Conservation (phyloP, 2,113 vertebrate species). For the Rhineura floridana region DNA sequence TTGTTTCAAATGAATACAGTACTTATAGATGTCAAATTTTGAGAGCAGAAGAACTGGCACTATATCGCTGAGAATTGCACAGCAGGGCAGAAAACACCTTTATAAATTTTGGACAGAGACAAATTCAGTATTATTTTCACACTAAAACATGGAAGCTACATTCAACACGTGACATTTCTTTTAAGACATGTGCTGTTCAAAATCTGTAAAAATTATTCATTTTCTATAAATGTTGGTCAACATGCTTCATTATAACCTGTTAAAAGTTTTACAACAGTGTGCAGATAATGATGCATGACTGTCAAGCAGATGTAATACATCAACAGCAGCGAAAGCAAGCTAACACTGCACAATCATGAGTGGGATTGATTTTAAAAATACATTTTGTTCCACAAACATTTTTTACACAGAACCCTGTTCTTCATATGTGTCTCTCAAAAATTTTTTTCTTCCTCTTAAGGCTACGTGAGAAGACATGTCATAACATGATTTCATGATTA, state of each 20-base stretch:
- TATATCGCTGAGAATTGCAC: conserved; percentile 79
- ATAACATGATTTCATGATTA: conserved; percentile 61
- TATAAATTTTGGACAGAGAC: conserved; percentile 71
- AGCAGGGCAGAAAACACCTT: conserved; percentile 69
- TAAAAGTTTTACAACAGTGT: conserved; percentile 60
- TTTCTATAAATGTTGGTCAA: conserved; percentile 76
- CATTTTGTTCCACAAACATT: conserved; percentile 62
- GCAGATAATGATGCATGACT: conserved; percentile 62
- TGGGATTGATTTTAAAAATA: conserved; percentile 60
- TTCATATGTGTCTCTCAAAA: conserved; percentile 48
- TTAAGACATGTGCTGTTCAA: conserved; percentile 69
- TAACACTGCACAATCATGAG: conserved; percentile 79
- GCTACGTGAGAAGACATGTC: conserved; percentile 56
- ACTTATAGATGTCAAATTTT: conserved; percentile 75
- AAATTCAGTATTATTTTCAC: conserved; percentile 57
- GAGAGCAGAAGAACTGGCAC: conserved; percentile 84
- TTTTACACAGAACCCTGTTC: conserved; percentile 53
- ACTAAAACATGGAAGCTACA: conserved; percentile 69
- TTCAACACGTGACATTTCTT: conserved; percentile 58
- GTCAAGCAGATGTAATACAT: conserved; percentile 68
- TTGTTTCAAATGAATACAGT: conserved; percentile 78
- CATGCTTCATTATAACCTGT: conserved; percentile 74
- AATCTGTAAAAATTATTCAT: conserved; percentile 68
- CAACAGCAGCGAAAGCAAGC: conserved; percentile 72
- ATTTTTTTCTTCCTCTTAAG: conserved; percentile 42